Base-by-base conservation (phyloP, 2,797 vertebrate genomes). In the Protosalanx chinensis region DNA sequence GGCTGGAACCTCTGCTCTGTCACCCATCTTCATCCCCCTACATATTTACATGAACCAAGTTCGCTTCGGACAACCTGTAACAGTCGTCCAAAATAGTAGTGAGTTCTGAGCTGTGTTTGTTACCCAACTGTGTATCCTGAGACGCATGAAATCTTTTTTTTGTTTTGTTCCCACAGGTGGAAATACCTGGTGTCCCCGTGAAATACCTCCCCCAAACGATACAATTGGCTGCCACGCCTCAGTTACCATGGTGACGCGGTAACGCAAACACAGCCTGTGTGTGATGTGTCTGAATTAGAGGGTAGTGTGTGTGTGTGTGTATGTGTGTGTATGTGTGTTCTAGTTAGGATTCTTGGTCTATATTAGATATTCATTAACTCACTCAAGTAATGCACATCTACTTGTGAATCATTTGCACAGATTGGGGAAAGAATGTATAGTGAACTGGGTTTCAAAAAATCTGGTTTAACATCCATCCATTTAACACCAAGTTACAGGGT, bases 361-460 rank as follows among this genome's bases (percentile, higher is more conserved):
- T 23, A 20, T 29, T 30, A 53, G 74, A 67, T 33, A 81, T 72
- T 83, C 35, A 82, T 86, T 84, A 81, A 86, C 77, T 4, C 5
- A 4, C 12, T 27, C 23, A 5, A 61, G 68, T 73, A 71, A 63
- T 6, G 23, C 23, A 12, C 62, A 35, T n/a, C 23, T 10, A 30
- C 53, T 15, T 7, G 60, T 60, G 61, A 53, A 60, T 59, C 27
- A n/a, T n/a, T 3, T 7, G 57, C 29, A 23, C 1, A 72, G 5
- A 15, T 1, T 64, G 68, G 30, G 46, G 79, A 18, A 16, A 57
- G 1, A 66, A 10, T 46, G 68, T 49, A 15, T 15, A 51, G 5
- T 46, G 3, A 7, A 29, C 49, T 66, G 3, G 20, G 6, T 61
- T 63, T 46, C 23, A 67, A 57, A 58, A 10, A 12, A 46, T 46